Evolutionary conservation across 2,797 vertebrate species (phyloP), one percentile per base, ranked within the genome.

Genomic region (Rhyacichthys aspro): DNA sequence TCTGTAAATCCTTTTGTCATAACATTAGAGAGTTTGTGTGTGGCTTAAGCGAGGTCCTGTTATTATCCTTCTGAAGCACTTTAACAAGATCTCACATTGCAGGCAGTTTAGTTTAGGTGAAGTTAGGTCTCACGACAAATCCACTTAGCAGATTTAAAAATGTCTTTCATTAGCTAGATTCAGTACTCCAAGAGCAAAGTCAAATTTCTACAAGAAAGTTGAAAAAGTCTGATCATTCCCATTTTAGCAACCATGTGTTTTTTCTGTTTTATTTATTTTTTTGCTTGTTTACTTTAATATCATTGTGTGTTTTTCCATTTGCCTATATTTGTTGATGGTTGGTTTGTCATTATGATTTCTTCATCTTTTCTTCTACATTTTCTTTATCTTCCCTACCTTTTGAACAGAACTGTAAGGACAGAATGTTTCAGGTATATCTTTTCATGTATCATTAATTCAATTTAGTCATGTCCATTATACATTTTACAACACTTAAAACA

Each of bases 341-440:
- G 56, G 59, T 12, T 54, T 58, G 41, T 58, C 72, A 61, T 34
- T 74, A 84, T 84, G 86, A 83, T 84, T 86, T 72, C 33, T 53
- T 33, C 76, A 60, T 69, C 48, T 63, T 83, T 67, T 16, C 19
- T 63, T 18, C 71, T 70, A 10, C 17, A 39, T 54, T 15, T 9
- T 39, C 12, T 33, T 18, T 59, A 73, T 85, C 41, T 70, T 55
- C 60, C 42, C 59, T 55, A 52, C 37, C 45, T 5, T 18, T 11
- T 32, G 46, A 85, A 81, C 93, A 95, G 94, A 94, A 74, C 89
- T 91, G 92, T 88, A 88, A 93, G 94, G 94, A 96, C 91, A 94
- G 87, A 94, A 95, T 96, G 94, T 84, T 76, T 72, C 94, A 96
- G 94, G 95, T 96, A 95, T 91, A 92, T 88, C 72, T 68, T 78